A percentile compares a stretch with the other conserved stretches of the same genome.
Conservation (phyloP, 2,113 vertebrate species). For the Vidua macroura region DNA sequence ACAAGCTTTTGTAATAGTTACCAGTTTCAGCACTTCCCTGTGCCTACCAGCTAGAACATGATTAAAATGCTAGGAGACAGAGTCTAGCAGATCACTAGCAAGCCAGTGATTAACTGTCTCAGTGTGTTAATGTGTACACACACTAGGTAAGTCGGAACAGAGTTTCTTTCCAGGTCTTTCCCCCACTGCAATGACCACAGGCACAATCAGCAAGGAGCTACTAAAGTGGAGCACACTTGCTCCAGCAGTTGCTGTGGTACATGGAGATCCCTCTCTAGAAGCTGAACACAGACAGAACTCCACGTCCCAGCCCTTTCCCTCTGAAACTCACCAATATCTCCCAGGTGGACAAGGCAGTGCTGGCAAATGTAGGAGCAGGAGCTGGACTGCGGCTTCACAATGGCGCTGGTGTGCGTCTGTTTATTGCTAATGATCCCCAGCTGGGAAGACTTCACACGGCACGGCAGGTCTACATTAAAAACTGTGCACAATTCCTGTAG, state of each 20-base stretch:
- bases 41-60: background rate
- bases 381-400: constrained; percentile 96
- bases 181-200: background rate
- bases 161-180: background rate
- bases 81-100: constrained; percentile 1
- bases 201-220: background rate
- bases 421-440: constrained; percentile 98
- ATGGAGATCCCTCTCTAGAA: background rate
- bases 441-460: constrained; percentile 95
- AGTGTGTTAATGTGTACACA: background rate
- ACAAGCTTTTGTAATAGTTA: background rate
- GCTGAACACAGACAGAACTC: background rate
- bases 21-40: background rate
- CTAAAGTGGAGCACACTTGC: background rate
- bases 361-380: constrained; percentile 99
- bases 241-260: background rate
- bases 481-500: constrained; percentile 98
- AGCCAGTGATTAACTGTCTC: constrained; percentile 4
- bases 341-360: constrained; percentile 99
- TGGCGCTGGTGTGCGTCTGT: constrained; percentile 86
- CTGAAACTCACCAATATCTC: constrained; percentile 91
- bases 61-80: background rate
- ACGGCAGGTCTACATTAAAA: constrained; percentile 97
- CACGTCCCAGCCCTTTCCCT: background rate
- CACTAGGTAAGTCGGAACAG: background rate